Percentiles rank a stretch among this genome's conserved stretches.
Evolutionary conservation across 2,113 vertebrate genomes (phyloP).

Genomic region (Podilymbus podiceps): DNA sequence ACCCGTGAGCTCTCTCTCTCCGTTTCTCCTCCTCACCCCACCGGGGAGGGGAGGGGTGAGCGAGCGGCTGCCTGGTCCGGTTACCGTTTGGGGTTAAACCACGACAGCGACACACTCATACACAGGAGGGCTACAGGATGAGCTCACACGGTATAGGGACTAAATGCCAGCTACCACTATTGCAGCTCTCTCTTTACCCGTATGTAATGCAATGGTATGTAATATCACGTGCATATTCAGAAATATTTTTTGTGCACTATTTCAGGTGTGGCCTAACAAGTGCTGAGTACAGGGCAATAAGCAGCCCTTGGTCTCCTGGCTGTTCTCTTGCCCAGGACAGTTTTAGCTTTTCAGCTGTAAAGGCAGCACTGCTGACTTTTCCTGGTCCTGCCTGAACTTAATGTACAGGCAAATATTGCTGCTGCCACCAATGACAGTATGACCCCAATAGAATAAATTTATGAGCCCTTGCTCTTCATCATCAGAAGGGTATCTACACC

Average conservation of each 20-base stretch:
- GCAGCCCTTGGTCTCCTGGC: not conserved
- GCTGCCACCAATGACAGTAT: not conserved
- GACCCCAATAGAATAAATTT: not conserved
- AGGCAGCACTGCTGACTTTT: not conserved
- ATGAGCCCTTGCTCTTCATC: not conserved
- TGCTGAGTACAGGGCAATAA: not conserved
- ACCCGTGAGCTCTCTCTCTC: too few relatives aligned
- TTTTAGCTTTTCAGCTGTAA: not conserved
- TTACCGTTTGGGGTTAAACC: too few relatives aligned
- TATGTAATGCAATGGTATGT: not conserved
- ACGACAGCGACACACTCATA: too few relatives aligned
- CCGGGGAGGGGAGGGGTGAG: too few relatives aligned
- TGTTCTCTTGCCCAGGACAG: not conserved
- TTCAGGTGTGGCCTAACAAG: not conserved
- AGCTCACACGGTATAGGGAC: not conserved
- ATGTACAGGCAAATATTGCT: not conserved
- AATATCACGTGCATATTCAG: not conserved
- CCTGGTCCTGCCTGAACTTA: not conserved
- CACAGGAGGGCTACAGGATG: not conserved
- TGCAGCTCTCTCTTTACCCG: not conserved
- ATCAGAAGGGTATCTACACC: not conserved
- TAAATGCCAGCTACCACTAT: rapidly evolving
- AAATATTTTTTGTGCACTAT: not conserved
- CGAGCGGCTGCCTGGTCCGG: too few relatives aligned
- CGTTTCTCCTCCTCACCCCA: too few relatives aligned